Evolutionary conservation across 1,140 invertebrate species (phyloP), one percentile per base, ranked within the genome.

Genomic region (Pogonomyrmex californicus): DNA sequence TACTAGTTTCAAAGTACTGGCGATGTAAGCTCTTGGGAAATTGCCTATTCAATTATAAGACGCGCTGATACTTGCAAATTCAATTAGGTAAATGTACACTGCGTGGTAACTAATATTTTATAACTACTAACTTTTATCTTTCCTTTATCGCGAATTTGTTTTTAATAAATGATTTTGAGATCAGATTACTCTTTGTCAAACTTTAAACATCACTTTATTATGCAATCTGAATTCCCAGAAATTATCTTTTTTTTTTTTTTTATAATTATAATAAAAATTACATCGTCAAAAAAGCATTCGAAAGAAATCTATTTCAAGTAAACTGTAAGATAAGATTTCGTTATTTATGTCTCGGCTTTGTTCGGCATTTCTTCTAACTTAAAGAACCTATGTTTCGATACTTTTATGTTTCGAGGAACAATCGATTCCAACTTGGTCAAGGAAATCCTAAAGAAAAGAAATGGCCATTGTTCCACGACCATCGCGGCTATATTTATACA

Each of bases 1-100:
- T 73, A 73, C 79, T 83, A 83, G 79, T 83, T 83, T 83, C 79
- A 75, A 83, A 83, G 79, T 83, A 83, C 79, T 60, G 68, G 54
- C 79, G 79, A 73, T 75, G 79, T 83, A 83, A 83, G 79, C 79
- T 75, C 79, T 75, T 73, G 79, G 79, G 79, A 83, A 83, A 83
- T 83, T 83, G 79, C 68, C 79, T 83, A 83, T 73, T 83, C 79
- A 83, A 83, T 83, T 73, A 83, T 73, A 83, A 83, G 68, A 56
- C 54, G 56, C 41, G 68, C 79, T 83, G 79, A 83, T 83, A 83
- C 79, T 83, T 83, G 68, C 79, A 83, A 83, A 83, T 83, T 83
- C 79, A 83, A 83, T 83, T 83, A 83, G 41, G 68, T 47, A 83
- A 75, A 75, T 60, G 68, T 83, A 71, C 62, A 60, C 44, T 38